These are phyloP conservation scores for Alectoris magna DNA, from an alignment of 2,797 vertebrate genomes.

Conservation along the genomic window DNA sequence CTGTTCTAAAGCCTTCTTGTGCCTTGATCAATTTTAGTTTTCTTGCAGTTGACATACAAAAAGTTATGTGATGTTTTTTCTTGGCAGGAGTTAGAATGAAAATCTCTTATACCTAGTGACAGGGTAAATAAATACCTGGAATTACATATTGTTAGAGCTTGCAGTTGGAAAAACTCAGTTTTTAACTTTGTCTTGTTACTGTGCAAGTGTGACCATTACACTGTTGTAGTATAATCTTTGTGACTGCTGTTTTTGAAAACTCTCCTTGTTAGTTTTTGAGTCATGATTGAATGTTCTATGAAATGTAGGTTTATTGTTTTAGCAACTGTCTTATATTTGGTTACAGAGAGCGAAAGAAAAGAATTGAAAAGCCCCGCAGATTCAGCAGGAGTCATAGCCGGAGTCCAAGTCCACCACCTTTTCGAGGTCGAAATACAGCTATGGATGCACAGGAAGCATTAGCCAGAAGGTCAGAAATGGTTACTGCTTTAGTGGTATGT, in stretches of 20 bases:
- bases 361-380: constrained; percentile 88
- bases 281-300: neutral
- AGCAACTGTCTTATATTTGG: constrained; percentile 34
- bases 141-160: neutral
- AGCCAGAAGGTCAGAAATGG: constrained; percentile 87
- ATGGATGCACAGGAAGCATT: constrained; percentile 99
- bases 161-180: neutral
- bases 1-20: neutral
- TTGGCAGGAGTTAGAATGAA: neutral
- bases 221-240: neutral
- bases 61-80: neutral
- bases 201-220: neutral
- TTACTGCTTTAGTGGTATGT: accelerated
- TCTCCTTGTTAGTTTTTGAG: neutral
- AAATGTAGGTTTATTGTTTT: neutral
- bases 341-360: constrained; percentile 93
- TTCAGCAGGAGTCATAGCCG: constrained; percentile 90
- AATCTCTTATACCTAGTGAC: neutral
- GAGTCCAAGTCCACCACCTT: constrained; percentile 88
- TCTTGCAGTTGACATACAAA: neutral
- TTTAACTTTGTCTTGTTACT: neutral
- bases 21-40: neutral
- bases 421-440: constrained; percentile 95
- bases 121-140: neutral
- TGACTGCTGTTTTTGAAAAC: neutral